Evolutionary conservation across 2,113 vertebrate species (phyloP).

Genomic region (Zosterops borbonicus): DNA sequence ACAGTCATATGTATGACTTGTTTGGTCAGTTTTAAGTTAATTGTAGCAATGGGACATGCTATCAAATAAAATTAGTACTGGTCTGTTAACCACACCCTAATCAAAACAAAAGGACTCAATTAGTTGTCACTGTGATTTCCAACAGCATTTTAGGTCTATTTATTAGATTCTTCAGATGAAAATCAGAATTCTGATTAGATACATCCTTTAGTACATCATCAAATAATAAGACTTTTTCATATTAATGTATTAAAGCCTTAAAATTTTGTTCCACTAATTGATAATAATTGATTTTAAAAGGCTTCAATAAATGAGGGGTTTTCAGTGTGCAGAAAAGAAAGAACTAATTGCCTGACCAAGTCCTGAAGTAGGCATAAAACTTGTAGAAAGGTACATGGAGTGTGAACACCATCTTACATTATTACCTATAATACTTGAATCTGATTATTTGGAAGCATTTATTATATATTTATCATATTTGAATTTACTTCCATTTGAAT

Average conservation of each 20-base stretch:
- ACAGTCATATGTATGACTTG: not conserved
- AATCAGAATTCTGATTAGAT: not conserved
- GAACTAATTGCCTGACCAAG: not conserved
- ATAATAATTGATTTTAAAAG: not conserved
- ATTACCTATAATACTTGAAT: not conserved
- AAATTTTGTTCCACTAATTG: not conserved
- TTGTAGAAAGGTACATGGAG: not conserved
- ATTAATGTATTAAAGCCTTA: not conserved
- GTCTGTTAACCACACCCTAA: not conserved
- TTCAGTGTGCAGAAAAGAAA: not conserved
- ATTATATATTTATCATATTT: not conserved
- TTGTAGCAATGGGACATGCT: not conserved
- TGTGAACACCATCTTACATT: not conserved
- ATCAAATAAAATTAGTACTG: constrained; percentile 28
- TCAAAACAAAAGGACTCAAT: not conserved
- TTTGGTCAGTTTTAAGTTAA: constrained; percentile 32
- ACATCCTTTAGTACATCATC: not conserved
- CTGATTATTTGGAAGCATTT: not conserved
- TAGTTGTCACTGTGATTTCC: not conserved
- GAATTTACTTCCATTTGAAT: not conserved
- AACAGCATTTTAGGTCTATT: not conserved
- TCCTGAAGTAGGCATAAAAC: not conserved
- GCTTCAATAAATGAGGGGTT: not conserved
- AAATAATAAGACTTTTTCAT: not conserved
- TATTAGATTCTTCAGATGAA: not conserved